Evolutionary conservation across 2,797 vertebrate species (phyloP), one percentile per base, ranked within the genome.

Genomic region (Amazonetta brasiliensis): DNA sequence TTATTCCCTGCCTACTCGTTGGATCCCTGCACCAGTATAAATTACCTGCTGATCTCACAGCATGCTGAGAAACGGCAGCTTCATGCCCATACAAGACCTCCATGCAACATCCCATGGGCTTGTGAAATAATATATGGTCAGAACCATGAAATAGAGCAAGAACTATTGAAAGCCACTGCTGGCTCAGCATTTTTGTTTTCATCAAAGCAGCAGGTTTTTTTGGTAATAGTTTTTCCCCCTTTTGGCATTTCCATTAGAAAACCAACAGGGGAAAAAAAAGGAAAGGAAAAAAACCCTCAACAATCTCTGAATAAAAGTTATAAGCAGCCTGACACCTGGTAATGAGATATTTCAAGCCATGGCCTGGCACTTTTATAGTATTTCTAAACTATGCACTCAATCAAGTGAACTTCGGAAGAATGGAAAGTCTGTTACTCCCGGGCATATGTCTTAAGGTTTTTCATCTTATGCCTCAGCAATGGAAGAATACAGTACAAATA

Each of bases 161-260:
- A 63, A 13, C 55, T 63, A 2, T 30, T 76, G 69, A 71, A 86
- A 94, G 59, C 26, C 31, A 62, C 85, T 82, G 85, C 92, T 91
- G 87, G 26, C 43, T 96, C 95, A 96, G 92, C 96, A 12, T 50
- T 92, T 94, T 90, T 91, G 20, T 77, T 94, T 94, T 89, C 89
- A 89, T 86, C 94, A 89, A 92, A 95, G 83, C 63, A 71, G 39
- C 59, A 37, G 59, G 55, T 91, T 92, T 94, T 78, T 95, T 94
- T 88, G 84, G 50, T 56, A 92, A 86, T 69, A 85, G 58, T 66
- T 94, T 93, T 81, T 39, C 31, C 50, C 84, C 83, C 63, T 81
- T 41, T 92, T 79, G 92, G 94, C 91, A 91, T 87, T 97, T 97
- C 86, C 95, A 95, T 94, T 94, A 94, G 67, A 84, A 86, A 69